A percentile compares a stretch with the other conserved stretches of the same genome.
These are phyloP conservation scores for Mionectes macconnelli DNA, from an alignment of 2,113 vertebrate species.

Conservation along the genomic window DNA sequence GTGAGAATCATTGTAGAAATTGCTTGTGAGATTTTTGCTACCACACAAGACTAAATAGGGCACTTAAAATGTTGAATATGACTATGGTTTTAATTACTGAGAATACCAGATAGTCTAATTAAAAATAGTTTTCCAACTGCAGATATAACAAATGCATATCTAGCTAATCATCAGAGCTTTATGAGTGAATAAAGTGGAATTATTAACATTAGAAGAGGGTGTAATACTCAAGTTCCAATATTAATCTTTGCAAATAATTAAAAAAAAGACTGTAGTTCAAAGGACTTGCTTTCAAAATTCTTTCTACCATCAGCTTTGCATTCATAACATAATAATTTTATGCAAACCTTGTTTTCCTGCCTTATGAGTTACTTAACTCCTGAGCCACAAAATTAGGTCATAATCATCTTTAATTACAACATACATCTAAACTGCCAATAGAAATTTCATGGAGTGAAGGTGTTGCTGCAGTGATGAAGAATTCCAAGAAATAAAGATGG, in stretches of 20 bases:
- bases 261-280: neutral
- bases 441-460: slow-evolving; percentile 33
- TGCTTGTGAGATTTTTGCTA: neutral
- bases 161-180: neutral
- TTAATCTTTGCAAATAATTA: slow-evolving; percentile 24
- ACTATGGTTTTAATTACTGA: neutral
- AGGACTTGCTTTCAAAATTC: slow-evolving; percentile 16
- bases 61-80: neutral
- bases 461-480: neutral
- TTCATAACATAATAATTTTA: slow-evolving; percentile 51
- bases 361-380: slow-evolving; percentile 61
- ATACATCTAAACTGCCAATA: slow-evolving; percentile 61
- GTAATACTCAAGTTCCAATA: neutral
- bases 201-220: neutral
- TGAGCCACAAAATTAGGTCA: slow-evolving; percentile 64
- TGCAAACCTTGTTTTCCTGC: slow-evolving; percentile 65
- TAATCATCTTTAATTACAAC: slow-evolving; percentile 66
- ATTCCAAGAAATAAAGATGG: neutral
- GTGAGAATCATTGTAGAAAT: neutral
- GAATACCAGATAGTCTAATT: neutral
- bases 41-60: neutral
- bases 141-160: neutral
- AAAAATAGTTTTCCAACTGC: neutral
- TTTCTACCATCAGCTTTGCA: slow-evolving; percentile 50
- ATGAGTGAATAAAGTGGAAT: neutral